phyloP scores from a whole-genome alignment of 2,797 vertebrate species.

The Sebastes trivittatus region DNA sequence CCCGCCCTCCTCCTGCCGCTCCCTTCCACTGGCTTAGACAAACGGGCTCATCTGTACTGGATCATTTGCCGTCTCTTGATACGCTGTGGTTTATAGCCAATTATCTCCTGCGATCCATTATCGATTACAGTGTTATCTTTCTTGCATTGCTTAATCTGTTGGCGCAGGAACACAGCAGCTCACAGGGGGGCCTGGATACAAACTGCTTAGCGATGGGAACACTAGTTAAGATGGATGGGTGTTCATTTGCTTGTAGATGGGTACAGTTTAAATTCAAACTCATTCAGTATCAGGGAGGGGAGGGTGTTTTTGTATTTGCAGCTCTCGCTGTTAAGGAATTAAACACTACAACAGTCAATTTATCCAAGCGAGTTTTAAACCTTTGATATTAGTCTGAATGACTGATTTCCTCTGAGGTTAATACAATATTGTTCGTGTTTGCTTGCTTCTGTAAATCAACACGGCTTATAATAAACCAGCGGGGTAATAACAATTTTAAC shows the following conservation, averaged over 20 bases:
- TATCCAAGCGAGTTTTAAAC: conserved; percentile 40
- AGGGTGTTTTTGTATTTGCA: conserved; percentile 30
- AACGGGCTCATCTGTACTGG: conserved; percentile 79
- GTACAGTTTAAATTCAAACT: conserved; percentile 61
- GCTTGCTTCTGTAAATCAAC: conserved; percentile 10
- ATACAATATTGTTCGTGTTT: conserved; percentile 30
- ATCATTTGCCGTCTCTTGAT: conserved; percentile 84
- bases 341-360: conserved; percentile 47
- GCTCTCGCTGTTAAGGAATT: conserved; percentile 49
- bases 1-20: conserved; percentile 8
- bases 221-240: conserved; percentile 72
- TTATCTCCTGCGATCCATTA: conserved; percentile 83
- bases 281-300: conserved; percentile 26
- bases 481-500: conserved; percentile 4
- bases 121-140: conserved; percentile 85
- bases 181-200: conserved; percentile 44
- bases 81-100: conserved; percentile 83
- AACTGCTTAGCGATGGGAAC: conserved; percentile 59
- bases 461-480: conserved; percentile 6
- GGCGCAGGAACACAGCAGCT: conserved; percentile 64
- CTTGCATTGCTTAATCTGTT: conserved; percentile 83
- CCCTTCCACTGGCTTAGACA: conserved; percentile 60
- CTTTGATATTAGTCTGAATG: conserved; percentile 40
- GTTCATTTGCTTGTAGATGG: conserved; percentile 75
- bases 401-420: conserved; percentile 49